These are phyloP conservation scores for Aphodius sticticus DNA, from an alignment of 2,888 invertebrate species.

Conservation along the genomic window DNA sequence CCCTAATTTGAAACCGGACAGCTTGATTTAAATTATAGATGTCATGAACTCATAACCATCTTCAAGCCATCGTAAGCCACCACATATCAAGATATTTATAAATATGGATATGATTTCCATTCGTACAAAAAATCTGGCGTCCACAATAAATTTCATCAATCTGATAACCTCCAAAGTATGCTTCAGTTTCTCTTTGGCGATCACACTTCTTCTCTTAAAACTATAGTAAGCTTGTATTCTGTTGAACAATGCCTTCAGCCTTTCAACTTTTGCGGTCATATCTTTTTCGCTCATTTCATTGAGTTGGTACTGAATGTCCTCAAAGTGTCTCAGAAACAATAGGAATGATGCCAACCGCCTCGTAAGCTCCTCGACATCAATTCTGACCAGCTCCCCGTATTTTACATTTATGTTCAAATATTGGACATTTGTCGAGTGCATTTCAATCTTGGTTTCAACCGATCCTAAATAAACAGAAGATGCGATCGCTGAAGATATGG, in stretches of 20 bases:
- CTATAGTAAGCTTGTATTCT: background rate
- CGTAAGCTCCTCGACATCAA: background rate
- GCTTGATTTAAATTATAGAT: no score
- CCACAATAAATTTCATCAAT: background rate
- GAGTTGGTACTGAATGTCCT: background rate
- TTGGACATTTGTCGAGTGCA: background rate
- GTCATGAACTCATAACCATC: background rate
- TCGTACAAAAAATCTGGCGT: background rate
- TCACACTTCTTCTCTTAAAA: background rate
- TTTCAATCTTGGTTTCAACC: background rate
- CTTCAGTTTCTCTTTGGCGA: background rate
- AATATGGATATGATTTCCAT: background rate
- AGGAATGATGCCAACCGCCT: background rate
- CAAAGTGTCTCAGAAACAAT: background rate
- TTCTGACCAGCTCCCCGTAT: background rate
- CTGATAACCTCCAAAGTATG: background rate
- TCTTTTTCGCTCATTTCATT: background rate
- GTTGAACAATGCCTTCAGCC: background rate
- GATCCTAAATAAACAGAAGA: background rate
- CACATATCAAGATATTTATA: background rate
- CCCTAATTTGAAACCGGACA: no score
- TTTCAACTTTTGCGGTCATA: background rate
- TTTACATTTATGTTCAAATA: background rate
- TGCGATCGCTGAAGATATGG: background rate
- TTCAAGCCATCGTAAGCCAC: background rate